phyloP scores from a whole-genome alignment of 2,888 invertebrate species.

The Heliconius charithonia region DNA sequence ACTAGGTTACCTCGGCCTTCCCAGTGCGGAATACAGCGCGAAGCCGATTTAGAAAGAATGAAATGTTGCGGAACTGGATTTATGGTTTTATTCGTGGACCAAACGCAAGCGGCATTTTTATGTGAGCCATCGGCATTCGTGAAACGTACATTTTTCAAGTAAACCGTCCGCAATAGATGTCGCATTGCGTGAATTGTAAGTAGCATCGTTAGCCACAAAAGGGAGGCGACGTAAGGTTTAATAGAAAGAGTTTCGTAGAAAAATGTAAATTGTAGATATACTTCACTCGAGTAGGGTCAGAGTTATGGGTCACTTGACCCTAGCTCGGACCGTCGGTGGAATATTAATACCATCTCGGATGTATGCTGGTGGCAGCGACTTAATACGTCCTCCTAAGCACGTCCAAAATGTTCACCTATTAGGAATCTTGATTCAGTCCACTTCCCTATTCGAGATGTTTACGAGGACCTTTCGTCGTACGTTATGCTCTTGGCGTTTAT shows the following conservation, averaged over 20 bases:
- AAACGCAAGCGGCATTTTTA: constrained; percentile 41
- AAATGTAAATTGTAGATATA: constrained; percentile 64
- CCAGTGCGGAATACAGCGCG: too few species aligned
- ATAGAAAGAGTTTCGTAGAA: constrained; percentile 70
- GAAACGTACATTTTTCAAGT: constrained; percentile 52
- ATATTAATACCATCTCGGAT: constrained; percentile 64
- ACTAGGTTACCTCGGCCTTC: too few species aligned
- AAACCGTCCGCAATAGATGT: constrained; percentile 49
- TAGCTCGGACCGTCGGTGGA: constrained; percentile 62
- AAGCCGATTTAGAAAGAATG: background rate
- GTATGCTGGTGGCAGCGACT: constrained; percentile 49
- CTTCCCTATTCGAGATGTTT: constrained; percentile 25
- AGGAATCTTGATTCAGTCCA: constrained; percentile 28
- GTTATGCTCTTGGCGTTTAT: background rate
- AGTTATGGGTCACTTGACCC: constrained; percentile 75
- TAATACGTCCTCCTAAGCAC: constrained; percentile 45
- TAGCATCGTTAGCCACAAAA: constrained; percentile 62
- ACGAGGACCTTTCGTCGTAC: background rate
- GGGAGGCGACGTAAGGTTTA: constrained; percentile 62
- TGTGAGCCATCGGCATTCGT: constrained; percentile 47
- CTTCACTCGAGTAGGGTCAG: constrained; percentile 63
- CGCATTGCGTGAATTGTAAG: constrained; percentile 56
- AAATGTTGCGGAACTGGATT: constrained; percentile 24
- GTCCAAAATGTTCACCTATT: constrained; percentile 43
- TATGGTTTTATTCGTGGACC: constrained; percentile 30